These are phyloP conservation scores for Gila orcuttii DNA, from an alignment of 2,113 vertebrate genomes.

Conservation along the genomic window DNA sequence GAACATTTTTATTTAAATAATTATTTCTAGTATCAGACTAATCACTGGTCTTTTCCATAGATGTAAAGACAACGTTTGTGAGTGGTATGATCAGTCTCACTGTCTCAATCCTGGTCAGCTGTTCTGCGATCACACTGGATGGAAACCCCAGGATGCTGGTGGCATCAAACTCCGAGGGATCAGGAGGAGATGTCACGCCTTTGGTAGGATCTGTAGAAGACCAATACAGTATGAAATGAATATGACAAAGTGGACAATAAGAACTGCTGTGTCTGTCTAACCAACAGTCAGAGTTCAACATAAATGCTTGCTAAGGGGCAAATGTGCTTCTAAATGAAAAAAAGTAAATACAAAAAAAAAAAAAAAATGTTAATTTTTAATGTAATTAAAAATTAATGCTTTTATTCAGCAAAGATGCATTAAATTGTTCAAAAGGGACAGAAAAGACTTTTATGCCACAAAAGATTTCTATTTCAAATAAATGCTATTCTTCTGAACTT, in stretches of 20 bases:
- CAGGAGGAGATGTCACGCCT: constrained; percentile 43
- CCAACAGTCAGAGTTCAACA: background rate
- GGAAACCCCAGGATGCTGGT: constrained; percentile 80
- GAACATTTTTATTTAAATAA: background rate
- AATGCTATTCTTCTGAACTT: background rate
- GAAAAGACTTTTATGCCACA: background rate
- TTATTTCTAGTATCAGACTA: background rate
- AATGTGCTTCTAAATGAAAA: background rate
- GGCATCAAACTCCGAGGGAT: constrained; percentile 74
- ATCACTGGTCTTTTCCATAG: background rate
- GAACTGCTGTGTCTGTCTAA: background rate
- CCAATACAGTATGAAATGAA: background rate
- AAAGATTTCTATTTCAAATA: background rate
- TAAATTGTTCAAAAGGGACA: background rate
- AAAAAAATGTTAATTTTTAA: too few species aligned
- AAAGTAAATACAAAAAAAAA: background rate
- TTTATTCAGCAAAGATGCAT: background rate
- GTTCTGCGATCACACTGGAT: constrained; percentile 79
- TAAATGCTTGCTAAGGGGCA: background rate
- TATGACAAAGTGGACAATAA: background rate
- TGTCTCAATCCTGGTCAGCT: constrained; percentile 89
- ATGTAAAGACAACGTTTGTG: background rate
- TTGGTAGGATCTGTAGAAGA: constrained; percentile 55
- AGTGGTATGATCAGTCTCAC: constrained; percentile 69
- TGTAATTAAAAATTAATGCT: too few species aligned